Evolutionary conservation across 2,113 vertebrate genomes (phyloP).

Genomic region (Podarcis muralis): DNA sequence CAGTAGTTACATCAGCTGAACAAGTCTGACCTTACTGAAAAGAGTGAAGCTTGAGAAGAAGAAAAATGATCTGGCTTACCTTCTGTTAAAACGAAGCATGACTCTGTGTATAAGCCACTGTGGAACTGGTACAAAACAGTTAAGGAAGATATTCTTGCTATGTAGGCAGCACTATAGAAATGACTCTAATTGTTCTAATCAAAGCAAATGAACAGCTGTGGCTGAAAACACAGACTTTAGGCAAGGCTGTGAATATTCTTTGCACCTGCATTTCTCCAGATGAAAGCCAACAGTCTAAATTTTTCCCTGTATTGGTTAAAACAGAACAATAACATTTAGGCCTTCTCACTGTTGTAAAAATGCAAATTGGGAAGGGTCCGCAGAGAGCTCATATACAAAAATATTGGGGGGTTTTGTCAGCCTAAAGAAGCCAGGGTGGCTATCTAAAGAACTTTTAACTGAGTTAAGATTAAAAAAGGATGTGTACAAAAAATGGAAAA

Average conservation of each 20-base stretch:
- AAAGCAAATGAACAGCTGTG: background rate
- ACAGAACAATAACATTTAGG: background rate
- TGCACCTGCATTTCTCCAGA: background rate
- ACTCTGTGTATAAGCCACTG: conserved; percentile 94
- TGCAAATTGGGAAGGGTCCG: background rate
- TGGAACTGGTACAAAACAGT: conserved; percentile 90
- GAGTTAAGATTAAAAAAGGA: no score
- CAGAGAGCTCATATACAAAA: background rate
- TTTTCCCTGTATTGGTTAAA: background rate
- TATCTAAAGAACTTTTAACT: no score
- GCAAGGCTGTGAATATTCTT: background rate
- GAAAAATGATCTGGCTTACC: conserved; percentile 75
- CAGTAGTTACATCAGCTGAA: background rate
- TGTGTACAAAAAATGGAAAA: no score
- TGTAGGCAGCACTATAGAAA: background rate
- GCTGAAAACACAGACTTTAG: background rate
- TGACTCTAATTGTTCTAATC: background rate
- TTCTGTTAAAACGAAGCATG: conserved; percentile 94
- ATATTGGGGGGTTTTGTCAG: background rate
- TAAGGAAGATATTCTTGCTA: conserved; percentile 70
- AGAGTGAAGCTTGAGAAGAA: background rate
- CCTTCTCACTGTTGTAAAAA: background rate
- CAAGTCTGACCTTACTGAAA: background rate
- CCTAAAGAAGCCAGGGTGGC: no score
- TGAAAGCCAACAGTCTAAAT: background rate